A percentile compares a stretch with the other conserved stretches of the same genome.
Conservation (phyloP, 2,113 vertebrate genomes). For the Ovis aries region ARS-UI_Ramb_v3.0 NC_056055.1:231366501-231367000, state of each 20-base stretch:
- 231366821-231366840: too few relatives aligned
- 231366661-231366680: not conserved
- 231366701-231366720: not conserved
- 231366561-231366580: not conserved
- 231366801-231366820: too few relatives aligned
- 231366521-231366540: not conserved
- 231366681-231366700: not conserved
- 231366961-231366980: not conserved
- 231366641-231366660: not conserved
- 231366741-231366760: not conserved
- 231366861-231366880: not conserved
- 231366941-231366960: not conserved
- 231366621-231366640: not conserved
- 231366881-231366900: not conserved
- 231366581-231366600: not conserved
- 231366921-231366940: not conserved
- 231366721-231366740: not conserved
- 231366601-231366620: not conserved
- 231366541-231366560: not conserved
- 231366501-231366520: not conserved
- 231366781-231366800: not conserved
- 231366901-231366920: not conserved
- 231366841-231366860: not conserved
- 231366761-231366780: not conserved
- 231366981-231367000: not conserved